Base-by-base conservation (phyloP, 2,888 invertebrate species). In the Habroteleia sp. region DNA sequence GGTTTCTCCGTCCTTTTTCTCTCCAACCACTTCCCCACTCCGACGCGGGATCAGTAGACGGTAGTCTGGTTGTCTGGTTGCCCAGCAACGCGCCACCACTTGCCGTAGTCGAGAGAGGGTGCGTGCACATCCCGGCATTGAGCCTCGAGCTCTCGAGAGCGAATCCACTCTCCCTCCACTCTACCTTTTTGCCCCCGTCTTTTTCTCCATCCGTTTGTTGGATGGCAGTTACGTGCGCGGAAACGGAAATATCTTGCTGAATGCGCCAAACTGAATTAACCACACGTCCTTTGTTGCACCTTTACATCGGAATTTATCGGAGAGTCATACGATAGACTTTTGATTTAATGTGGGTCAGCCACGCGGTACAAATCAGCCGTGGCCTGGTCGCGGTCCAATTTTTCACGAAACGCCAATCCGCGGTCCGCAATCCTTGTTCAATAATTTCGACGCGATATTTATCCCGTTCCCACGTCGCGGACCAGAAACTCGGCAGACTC, bases 1-100 rank as follows among this genome's bases (percentile, higher is more conserved):
- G 27, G n/a, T 29, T 4, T 16, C 8, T 58, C 46, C 39, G 35
- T 66, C 31, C 37, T 48, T 39, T 44, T 39, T 25, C 62, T 44
- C 14, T 56, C 23, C 14, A 50, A 35, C 13, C 39, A 46, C 50
- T 13, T 16, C 8, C 7, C 10, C 27, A 63, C 37, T 13, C 16
- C 35, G 7, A 37, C 17, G 5, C 27, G 37, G 58, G 23, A 69
- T 71, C 69, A 62, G 72, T 75, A 75, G 77, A 77, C 77, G 68
- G 75, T 65, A 74, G 77, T 68, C 74, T 74, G 72, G 77, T 71
- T 66, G 77, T 76, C 76, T 77, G 77, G 77, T 77, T 77, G 69
- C 77, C 75, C 41, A 44, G 77, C 77, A 77, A 77, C 77, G 76
- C 65, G 46, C 74, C 76, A 68, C 42, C 62, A 7, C n/a, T 37